Percentiles rank a stretch among this genome's conserved stretches.
phyloP scores from a whole-genome alignment of 2,797 vertebrate species.

The Bovichtus diacanthus region DNA sequence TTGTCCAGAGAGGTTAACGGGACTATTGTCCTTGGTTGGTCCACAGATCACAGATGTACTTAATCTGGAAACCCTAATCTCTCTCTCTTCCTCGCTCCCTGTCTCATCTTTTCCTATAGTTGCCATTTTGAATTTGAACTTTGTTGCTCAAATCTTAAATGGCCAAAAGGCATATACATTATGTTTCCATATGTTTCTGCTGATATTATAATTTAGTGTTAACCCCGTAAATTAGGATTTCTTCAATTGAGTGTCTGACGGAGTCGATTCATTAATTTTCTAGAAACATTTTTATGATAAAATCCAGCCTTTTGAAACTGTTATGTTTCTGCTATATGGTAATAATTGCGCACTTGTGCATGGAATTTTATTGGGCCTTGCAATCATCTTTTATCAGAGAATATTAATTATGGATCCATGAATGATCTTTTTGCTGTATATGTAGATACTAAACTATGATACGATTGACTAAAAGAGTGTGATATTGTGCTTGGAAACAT shows the following conservation, averaged over 20 bases:
- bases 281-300: background rate
- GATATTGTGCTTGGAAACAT: background rate
- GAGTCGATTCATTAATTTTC: background rate
- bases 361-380: conserved; percentile 37
- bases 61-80: conserved; percentile 77
- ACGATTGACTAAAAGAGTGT: conserved; percentile 1
- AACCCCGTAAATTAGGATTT: background rate
- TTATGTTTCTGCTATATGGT: conserved; percentile 1
- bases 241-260: background rate
- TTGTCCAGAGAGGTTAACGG: conserved; percentile 53
- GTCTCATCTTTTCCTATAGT: conserved; percentile 37
- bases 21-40: conserved; percentile 65
- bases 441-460: background rate
- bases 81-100: conserved; percentile 35
- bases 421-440: conserved; percentile 42
- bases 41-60: conserved; percentile 70
- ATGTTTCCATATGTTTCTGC: conserved; percentile 8
- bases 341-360: conserved; percentile 12
- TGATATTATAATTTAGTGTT: conserved; percentile 2
- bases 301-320: conserved; percentile 3
- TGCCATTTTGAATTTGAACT: conserved; percentile 58
- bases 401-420: conserved; percentile 6
- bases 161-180: background rate
- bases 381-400: conserved; percentile 29
- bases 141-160: conserved; percentile 16